Evolutionary conservation across 2,888 invertebrate genomes (phyloP).

Genomic region (Drosophila anomelani): DNA sequence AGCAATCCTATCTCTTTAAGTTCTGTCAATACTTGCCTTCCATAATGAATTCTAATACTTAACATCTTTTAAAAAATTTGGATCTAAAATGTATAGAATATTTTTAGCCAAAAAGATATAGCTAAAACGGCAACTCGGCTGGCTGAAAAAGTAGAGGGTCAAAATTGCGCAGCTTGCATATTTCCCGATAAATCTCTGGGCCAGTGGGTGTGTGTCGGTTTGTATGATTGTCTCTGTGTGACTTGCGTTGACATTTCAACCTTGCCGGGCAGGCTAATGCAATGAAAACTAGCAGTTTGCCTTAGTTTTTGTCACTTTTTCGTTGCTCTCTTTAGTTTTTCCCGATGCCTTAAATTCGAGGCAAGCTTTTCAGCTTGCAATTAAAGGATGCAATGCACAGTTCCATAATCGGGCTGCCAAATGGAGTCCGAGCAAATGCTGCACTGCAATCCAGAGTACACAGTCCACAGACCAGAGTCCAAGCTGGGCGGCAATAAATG

Average conservation of each 20-base stretch:
- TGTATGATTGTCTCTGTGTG: conserved; percentile 41
- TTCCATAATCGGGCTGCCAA: conserved; percentile 25
- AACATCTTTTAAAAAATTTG: too few species aligned
- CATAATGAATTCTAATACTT: neutral
- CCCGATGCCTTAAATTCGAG: conserved; percentile 21
- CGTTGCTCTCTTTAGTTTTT: neutral
- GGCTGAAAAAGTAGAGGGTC: neutral
- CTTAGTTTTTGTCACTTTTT: conserved; percentile 13
- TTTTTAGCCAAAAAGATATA: neutral
- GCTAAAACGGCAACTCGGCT: conserved; percentile 2
- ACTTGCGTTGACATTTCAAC: conserved; percentile 54
- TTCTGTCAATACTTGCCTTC: neutral
- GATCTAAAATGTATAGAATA: too few species aligned
- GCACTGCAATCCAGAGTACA: neutral
- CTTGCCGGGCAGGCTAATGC: conserved; percentile 42
- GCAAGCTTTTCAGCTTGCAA: conserved; percentile 20
- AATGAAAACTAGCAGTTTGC: conserved; percentile 46
- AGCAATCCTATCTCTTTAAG: too few species aligned
- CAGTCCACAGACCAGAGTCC: conserved; percentile 11
- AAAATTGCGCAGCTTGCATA: conserved; percentile 27
- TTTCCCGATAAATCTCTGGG: conserved; percentile 37
- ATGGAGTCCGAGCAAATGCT: neutral
- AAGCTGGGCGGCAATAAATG: conserved; percentile 35
- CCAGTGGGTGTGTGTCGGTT: conserved; percentile 11
- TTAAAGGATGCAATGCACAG: conserved; percentile 18